These are phyloP conservation scores for Ophion slaviceki DNA, from an alignment of 2,888 invertebrate species.

Conservation along the genomic window DNA sequence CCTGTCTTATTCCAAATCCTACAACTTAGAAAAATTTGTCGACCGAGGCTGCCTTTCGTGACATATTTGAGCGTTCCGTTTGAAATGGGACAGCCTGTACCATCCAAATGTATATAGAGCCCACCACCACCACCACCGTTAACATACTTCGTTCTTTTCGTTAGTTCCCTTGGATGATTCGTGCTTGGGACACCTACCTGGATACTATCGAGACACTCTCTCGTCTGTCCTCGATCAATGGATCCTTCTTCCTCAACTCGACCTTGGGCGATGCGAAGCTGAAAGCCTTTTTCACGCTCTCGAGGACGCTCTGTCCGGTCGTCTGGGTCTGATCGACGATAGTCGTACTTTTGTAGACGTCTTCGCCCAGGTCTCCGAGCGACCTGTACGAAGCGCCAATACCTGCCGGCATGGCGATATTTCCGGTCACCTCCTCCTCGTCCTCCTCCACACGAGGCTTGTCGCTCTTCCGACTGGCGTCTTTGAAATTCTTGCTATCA, in stretches of 20 bases:
- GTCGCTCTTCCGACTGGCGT: constrained; percentile 29
- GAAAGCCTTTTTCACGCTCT: constrained; percentile 87
- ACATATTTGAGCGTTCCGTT: not conserved
- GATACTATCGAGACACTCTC: constrained; percentile 82
- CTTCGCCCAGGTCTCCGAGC: constrained; percentile 85
- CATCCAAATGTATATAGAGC: constrained; percentile 1
- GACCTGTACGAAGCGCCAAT: constrained; percentile 88
- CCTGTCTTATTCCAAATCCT: not conserved
- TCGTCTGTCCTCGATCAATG: constrained; percentile 81
- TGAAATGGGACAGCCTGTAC: not conserved
- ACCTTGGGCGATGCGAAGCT: constrained; percentile 84
- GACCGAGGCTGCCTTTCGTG: not conserved
- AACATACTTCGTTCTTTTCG: not conserved
- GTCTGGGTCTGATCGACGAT: constrained; percentile 85
- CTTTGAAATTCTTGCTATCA: constrained; percentile 26
- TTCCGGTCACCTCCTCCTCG: constrained; percentile 52
- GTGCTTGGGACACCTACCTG: constrained; percentile 77
- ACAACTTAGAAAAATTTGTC: not conserved
- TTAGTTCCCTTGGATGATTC: constrained; percentile 33
- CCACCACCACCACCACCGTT: constrained; percentile 38
- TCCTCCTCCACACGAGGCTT: constrained; percentile 36
- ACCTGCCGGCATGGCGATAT: constrained; percentile 86
- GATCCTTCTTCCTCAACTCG: constrained; percentile 82
- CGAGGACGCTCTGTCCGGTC: constrained; percentile 85
- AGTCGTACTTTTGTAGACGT: constrained; percentile 88